Evolutionary conservation across 2,113 vertebrate genomes (phyloP).

Genomic region (Crotalus tigris): DNA sequence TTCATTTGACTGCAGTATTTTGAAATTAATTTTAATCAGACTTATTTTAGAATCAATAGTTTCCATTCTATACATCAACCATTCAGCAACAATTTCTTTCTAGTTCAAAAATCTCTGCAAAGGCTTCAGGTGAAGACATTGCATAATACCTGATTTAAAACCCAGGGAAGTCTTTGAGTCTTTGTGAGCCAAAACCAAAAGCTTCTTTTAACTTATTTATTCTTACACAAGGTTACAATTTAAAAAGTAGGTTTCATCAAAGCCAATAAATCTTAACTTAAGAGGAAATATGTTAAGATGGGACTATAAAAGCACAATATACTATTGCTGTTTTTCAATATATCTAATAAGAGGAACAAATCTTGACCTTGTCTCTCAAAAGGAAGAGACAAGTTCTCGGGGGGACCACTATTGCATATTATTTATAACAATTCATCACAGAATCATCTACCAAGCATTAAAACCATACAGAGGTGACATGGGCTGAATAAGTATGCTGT

Average conservation of each 20-base stretch:
- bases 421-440: background rate
- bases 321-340: background rate
- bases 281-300: background rate
- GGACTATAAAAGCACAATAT: background rate
- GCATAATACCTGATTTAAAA: background rate
- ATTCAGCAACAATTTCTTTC: conserved; percentile 87
- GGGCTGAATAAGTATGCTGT: background rate
- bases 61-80: conserved; percentile 83
- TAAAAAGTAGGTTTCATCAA: background rate
- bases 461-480: background rate
- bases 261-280: background rate
- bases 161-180: background rate
- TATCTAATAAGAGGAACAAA: background rate
- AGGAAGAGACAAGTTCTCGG: background rate
- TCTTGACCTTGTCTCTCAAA: background rate
- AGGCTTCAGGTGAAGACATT: background rate
- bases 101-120: conserved; percentile 52
- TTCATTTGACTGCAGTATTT: conserved; percentile 82
- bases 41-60: conserved; percentile 93
- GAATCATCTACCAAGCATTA: background rate
- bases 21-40: conserved; percentile 97
- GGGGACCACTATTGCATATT: background rate
- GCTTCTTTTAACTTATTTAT: background rate
- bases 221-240: background rate
- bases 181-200: background rate